Evolutionary conservation across 64 coral and sea anemone genomes (phyloP).

Genomic region (Trachythela sp.): DNA sequence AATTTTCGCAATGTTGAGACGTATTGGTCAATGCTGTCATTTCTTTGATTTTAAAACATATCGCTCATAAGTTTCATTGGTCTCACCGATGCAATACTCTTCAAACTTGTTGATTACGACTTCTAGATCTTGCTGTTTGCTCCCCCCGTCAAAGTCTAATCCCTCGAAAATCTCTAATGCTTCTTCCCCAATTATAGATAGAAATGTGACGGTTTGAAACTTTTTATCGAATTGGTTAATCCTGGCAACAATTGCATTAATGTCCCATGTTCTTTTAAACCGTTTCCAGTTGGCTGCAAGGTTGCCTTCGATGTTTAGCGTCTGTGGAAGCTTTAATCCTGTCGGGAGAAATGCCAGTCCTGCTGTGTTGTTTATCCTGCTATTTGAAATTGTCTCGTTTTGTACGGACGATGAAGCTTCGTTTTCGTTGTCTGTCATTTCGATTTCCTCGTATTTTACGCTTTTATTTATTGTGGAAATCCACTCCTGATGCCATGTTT

Average conservation of each 20-base stretch:
- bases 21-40: constrained; percentile 29
- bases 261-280: background rate
- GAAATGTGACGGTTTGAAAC: constrained; percentile 31
- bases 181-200: constrained; percentile 33
- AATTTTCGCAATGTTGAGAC: constrained; percentile 24
- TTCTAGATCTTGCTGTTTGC: constrained; percentile 17
- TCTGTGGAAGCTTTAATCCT: background rate
- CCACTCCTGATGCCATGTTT: constrained; percentile 8
- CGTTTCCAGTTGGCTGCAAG: background rate
- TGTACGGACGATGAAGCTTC: background rate
- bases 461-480: too few relatives aligned
- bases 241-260: background rate
- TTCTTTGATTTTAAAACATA: constrained; percentile 35
- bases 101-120: constrained; percentile 28
- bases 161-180: constrained; percentile 48
- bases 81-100: background rate
- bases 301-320: background rate
- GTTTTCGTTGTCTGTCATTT: background rate
- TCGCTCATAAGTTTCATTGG: constrained; percentile 39
- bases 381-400: background rate
- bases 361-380: background rate
- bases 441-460: too few relatives aligned
- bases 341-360: background rate
- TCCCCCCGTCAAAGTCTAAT: constrained; percentile 21
- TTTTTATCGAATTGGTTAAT: background rate